Conservation (phyloP, 2,888 invertebrate genomes). For the Pterostichus niger region DNA sequence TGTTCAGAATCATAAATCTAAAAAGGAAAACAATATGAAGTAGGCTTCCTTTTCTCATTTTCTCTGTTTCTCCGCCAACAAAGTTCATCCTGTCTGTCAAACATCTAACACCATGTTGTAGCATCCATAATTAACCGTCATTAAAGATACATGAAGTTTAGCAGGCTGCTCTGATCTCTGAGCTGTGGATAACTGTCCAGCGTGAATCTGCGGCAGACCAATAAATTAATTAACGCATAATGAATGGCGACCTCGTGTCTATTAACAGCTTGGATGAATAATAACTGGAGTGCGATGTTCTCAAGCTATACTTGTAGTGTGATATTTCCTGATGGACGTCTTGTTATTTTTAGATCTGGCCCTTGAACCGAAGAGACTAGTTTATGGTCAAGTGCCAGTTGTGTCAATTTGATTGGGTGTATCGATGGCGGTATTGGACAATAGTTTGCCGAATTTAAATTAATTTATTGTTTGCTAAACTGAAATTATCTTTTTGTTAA, state of each 20-base stretch:
- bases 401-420: too few relatives aligned
- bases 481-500: too few relatives aligned
- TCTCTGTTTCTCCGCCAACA: neutral
- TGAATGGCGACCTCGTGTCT: constrained; percentile 62
- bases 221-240: constrained; percentile 66
- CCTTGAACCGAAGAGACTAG: neutral
- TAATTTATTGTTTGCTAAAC: too few relatives aligned
- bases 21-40: too few relatives aligned
- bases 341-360: constrained; percentile 4
- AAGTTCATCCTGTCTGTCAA: neutral
- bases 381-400: too few relatives aligned
- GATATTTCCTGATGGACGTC: neutral
- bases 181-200: constrained; percentile 25
- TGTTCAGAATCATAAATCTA: too few relatives aligned
- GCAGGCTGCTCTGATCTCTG: constrained; percentile 25
- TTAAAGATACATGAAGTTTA: constrained; percentile 35
- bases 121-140: constrained; percentile 20
- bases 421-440: too few relatives aligned
- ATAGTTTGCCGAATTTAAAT: too few relatives aligned
- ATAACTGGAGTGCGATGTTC: constrained; percentile 42
- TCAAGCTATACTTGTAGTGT: neutral
- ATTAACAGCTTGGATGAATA: constrained; percentile 49
- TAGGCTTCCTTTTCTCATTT: too few relatives aligned
- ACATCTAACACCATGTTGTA: neutral
- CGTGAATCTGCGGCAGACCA: constrained; percentile 52